Conservation (phyloP, 2,888 invertebrate genomes). For the Artemia sinica region DNA sequence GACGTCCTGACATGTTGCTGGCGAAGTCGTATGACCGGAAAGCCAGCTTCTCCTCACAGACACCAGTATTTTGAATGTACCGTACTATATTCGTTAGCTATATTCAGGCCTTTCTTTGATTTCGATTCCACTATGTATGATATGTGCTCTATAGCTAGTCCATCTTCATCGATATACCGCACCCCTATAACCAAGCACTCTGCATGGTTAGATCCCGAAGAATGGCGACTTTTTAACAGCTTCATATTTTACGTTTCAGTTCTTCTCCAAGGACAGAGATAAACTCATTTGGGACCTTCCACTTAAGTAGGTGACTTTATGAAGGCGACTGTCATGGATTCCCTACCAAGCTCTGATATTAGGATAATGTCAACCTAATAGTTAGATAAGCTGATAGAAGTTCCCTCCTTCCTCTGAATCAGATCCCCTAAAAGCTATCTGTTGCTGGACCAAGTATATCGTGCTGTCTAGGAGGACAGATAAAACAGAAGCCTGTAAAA, state of each 20-base stretch:
- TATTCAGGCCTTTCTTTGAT: not conserved
- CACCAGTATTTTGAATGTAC: not conserved
- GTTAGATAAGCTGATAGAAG: constrained; percentile 8
- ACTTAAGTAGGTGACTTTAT: constrained; percentile 15
- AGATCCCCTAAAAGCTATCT: constrained; percentile 1
- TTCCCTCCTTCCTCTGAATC: not conserved
- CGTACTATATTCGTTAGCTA: not conserved
- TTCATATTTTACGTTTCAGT: constrained; percentile 10
- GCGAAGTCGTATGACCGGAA: constrained; percentile 13
- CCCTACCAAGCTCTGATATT: not conserved
- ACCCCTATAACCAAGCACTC: not conserved
- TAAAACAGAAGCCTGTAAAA: not conserved
- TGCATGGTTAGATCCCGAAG: constrained; percentile 6
- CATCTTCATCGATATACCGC: constrained; percentile 7
- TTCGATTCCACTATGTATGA: not conserved
- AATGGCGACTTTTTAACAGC: constrained; percentile 13
- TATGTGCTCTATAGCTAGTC: not conserved
- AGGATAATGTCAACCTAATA: constrained; percentile 2
- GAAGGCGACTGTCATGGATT: not conserved
- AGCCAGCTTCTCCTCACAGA: constrained; percentile 4
- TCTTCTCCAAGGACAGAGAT: constrained; percentile 13
- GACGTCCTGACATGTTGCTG: constrained; percentile 5
- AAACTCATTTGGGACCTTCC: constrained; percentile 9
- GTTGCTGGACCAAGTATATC: constrained; percentile 10
- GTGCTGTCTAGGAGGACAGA: not conserved